Percentiles rank a stretch among this genome's conserved stretches.
These are phyloP conservation scores for Syrphus vitripennis DNA, from an alignment of 2,888 invertebrate species.

Conservation along the genomic window DNA sequence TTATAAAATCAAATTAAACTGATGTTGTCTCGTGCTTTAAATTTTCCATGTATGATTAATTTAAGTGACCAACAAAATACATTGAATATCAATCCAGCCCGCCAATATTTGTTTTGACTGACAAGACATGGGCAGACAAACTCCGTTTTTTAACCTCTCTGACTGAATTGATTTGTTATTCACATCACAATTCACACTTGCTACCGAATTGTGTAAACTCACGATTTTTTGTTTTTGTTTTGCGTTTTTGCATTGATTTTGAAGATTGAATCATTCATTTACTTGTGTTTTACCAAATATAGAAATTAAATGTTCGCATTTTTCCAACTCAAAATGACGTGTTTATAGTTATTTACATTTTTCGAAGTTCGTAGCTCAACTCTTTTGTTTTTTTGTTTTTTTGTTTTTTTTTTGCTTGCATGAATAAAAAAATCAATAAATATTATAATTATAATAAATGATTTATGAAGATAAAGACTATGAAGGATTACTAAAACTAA, in stretches of 20 bases:
- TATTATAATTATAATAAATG: no score
- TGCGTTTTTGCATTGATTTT: slow-evolving; percentile 1
- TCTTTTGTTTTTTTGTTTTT: slow-evolving; percentile 14
- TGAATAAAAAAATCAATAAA: no score
- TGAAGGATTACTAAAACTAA: no score
- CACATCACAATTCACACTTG: slow-evolving; percentile 18
- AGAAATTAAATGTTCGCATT: not conserved
- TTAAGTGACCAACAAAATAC: not conserved
- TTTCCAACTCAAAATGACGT: not conserved
- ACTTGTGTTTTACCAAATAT: not conserved
- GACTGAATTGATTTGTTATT: slow-evolving; percentile 16
- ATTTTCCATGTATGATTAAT: not conserved
- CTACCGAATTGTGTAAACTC: slow-evolving; percentile 9
- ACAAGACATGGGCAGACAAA: not conserved
- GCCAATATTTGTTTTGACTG: slow-evolving; percentile 3
- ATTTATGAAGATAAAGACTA: no score
- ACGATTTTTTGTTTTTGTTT: not conserved
- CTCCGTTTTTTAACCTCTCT: not conserved
- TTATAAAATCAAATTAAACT: slow-evolving; percentile 55
- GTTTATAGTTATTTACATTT: not conserved
- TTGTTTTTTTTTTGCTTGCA: no score
- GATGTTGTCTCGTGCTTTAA: not conserved
- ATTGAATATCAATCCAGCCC: slow-evolving; percentile 15
- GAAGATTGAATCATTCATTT: slow-evolving; percentile 15
- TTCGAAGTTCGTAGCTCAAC: not conserved